Conservation (phyloP, 2,797 vertebrate genomes). For the Pitangus sulphuratus region DNA sequence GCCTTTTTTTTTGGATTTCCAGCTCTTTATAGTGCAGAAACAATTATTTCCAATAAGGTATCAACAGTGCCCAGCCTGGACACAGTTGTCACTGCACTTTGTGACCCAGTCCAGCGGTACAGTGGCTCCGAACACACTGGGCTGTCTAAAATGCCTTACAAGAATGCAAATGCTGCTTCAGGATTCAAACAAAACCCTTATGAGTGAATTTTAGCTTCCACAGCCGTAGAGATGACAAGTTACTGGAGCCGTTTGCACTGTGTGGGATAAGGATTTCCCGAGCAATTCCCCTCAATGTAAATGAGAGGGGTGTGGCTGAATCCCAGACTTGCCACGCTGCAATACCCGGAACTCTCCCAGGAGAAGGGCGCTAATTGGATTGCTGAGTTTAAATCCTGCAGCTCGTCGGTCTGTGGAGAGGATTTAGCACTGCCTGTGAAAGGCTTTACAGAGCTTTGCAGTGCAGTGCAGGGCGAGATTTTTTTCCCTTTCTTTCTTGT, state of each 20-base stretch:
- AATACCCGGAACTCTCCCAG: slow-evolving; percentile 44
- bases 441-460: slow-evolving; percentile 50
- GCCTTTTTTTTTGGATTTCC: neutral
- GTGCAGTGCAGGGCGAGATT: neutral
- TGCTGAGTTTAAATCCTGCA: slow-evolving; percentile 55
- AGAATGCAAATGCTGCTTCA: neutral
- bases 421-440: slow-evolving; percentile 58
- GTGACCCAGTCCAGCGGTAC: neutral
- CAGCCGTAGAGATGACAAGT: neutral
- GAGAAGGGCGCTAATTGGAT: slow-evolving; percentile 61
- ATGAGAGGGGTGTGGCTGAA: neutral
- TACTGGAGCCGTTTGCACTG: neutral
- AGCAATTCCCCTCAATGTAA: neutral
- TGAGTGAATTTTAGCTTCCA: neutral
- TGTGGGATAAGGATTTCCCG: slow-evolving; percentile 5
- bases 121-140: neutral
- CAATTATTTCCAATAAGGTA: neutral
- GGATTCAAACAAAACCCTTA: neutral
- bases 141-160: neutral
- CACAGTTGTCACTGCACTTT: neutral
- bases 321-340: neutral
- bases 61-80: neutral
- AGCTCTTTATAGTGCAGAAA: neutral
- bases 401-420: slow-evolving; percentile 20
- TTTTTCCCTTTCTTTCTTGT: slow-evolving; percentile 32